Conservation (phyloP, 37 sponge, comb jelly and placozoan genomes). For the Ephydatia muelleri region DNA sequence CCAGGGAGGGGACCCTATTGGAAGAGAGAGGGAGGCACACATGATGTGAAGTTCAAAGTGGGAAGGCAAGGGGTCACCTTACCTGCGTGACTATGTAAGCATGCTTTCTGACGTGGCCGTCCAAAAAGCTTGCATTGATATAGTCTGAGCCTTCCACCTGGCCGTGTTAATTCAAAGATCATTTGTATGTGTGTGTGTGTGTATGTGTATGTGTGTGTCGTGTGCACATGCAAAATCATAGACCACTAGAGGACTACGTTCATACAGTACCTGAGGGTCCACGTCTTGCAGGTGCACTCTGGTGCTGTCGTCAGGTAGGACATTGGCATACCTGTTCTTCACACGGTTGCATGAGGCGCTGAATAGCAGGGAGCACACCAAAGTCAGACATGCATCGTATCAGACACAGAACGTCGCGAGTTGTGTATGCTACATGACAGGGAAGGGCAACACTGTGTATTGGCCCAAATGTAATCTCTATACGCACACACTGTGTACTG, state of each 20-base stretch:
- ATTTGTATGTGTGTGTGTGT: background rate
- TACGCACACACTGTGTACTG: too few species aligned
- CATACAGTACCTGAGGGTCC: slow-evolving; percentile 34
- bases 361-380: background rate
- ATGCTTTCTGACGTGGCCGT: slow-evolving; percentile 1
- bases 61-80: background rate
- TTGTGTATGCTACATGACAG: too few species aligned
- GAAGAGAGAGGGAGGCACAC: background rate
- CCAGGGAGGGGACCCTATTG: slow-evolving; percentile 62
- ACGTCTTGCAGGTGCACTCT: slow-evolving; percentile 51
- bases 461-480: too few species aligned
- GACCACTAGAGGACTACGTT: too few species aligned
- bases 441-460: too few species aligned
- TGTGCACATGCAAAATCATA: too few species aligned
- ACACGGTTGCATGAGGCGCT: slow-evolving; percentile 47
- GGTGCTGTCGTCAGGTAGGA: slow-evolving; percentile 51
- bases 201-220: background rate
- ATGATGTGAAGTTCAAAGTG: background rate
- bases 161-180: background rate
- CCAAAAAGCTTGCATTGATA: slow-evolving; percentile 72
- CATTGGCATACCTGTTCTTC: slow-evolving; percentile 72
- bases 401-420: background rate
- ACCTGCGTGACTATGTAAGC: slow-evolving; percentile 75
- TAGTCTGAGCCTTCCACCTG: slow-evolving; percentile 65
- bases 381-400: background rate